Base-by-base conservation (phyloP, 2,797 vertebrate genomes). In the Lycodopsis pacificus region DNA sequence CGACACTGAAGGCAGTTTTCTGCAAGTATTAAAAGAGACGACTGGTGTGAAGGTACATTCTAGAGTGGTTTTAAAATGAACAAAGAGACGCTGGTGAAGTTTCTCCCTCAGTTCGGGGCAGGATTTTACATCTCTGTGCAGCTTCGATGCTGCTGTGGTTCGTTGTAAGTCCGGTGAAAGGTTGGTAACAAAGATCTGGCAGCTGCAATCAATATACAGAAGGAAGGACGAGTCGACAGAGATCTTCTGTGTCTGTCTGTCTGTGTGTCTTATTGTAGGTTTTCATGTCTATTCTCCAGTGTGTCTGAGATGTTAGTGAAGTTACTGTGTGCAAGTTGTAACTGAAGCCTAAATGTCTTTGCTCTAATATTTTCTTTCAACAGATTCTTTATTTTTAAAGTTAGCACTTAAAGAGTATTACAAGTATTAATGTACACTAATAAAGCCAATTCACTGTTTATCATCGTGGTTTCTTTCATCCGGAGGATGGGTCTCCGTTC, bases 401-500 rank as follows among this genome's bases (percentile, higher is more conserved):
- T 58, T 51, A 77, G 75, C 88, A 89, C 84, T 84, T 87, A 1
- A 14, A 81, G 27, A 88, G 66, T 63, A 64, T 79, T 51, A 65
- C 48, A 77, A 66, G 48, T 84, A 72, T 77, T 74, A 57, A 76
- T 79, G 56, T 76, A 42, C 49, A 76, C 57, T 11, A 92, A 91
- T 94, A 94, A 93, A 92, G 66, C 0, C 25, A 65, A 46, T 75
- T 77, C 71, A 57, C 15, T 49, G 56, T 75, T 80, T 73, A 32
- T 65, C 38, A 58, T 9, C 8, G n/a, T 71, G 27, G 1, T 5
- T 32, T 63, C 53, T 1, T 51, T 63, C 32, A 10, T 67, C 61
- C 0, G 0, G 22, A 40, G 58, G 38, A 42, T 42, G 61, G n/a
- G 12, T 6, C 51, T 51, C 49, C 4, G 7, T 19, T 10, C 27